A percentile compares a stretch with the other conserved stretches of the same genome.
Evolutionary conservation across 2,888 invertebrate genomes (phyloP).

Genomic region (Conus canariensis): DNA sequence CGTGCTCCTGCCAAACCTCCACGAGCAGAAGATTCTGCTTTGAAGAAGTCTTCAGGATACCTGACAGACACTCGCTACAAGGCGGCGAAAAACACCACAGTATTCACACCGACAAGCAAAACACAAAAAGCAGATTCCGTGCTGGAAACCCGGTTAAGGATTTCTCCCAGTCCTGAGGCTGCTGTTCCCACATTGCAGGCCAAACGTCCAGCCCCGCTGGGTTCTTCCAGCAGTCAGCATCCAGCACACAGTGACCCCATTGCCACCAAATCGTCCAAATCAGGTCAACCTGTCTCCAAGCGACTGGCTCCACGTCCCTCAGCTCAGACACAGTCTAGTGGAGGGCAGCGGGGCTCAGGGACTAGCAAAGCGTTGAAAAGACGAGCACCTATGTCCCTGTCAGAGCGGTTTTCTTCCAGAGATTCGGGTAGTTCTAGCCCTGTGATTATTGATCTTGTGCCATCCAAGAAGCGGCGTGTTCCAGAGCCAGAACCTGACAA

Average conservation of each 20-base stretch:
- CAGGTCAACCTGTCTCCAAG: background rate
- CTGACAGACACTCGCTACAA: constrained; percentile 17
- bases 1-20: background rate
- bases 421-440: constrained; percentile 29
- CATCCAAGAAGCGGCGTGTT: constrained; percentile 27
- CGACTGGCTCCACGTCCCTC: background rate
- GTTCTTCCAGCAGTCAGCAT: background rate
- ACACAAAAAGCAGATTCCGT: background rate
- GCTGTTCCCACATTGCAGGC: background rate
- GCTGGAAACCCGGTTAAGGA: background rate
- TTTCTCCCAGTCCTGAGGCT: background rate
- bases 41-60: background rate
- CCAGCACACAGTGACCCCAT: background rate
- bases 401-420: constrained; percentile 23
- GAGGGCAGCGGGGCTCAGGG: background rate
- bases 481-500: background rate
- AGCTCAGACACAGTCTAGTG: background rate
- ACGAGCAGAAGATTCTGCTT: background rate
- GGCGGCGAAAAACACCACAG: background rate
- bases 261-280: background rate
- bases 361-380: constrained; percentile 9
- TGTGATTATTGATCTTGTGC: constrained; percentile 25
- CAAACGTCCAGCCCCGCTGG: background rate
- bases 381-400: constrained; percentile 32
- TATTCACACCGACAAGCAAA: background rate